Evolutionary conservation across 2,113 vertebrate genomes (phyloP).

Genomic region (Albula glossodonta): DNA sequence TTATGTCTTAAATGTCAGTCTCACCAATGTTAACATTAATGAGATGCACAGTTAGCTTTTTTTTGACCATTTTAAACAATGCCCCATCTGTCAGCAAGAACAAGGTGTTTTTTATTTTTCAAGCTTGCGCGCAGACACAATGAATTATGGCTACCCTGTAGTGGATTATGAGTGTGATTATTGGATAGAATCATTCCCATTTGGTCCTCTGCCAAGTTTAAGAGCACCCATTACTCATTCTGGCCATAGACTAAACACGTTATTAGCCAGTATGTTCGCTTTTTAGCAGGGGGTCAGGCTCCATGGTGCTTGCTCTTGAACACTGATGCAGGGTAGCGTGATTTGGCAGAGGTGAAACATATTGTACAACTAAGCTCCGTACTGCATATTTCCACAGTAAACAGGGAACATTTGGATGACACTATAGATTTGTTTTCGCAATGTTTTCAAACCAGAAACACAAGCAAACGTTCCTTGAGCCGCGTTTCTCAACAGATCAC

Average conservation of each 20-base stretch:
- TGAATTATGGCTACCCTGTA: not conserved
- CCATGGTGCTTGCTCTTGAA: not conserved
- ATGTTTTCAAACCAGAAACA: not conserved
- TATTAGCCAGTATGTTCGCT: not conserved
- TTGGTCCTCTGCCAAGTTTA: constrained; percentile 21
- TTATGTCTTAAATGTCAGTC: not conserved
- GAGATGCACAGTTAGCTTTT: not conserved
- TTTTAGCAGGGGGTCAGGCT: not conserved
- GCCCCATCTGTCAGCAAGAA: not conserved
- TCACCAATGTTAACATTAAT: not conserved
- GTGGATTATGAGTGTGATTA: constrained; percentile 17
- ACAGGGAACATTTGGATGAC: not conserved
- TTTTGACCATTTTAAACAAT: not conserved
- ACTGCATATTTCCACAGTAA: not conserved
- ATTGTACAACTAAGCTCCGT: not conserved
- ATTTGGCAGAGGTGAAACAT: not conserved
- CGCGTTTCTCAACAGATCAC: not conserved
- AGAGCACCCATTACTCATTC: constrained; percentile 27
- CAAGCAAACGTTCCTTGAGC: not conserved
- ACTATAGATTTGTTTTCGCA: not conserved
- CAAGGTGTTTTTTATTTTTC: not conserved
- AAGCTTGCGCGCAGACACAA: not conserved
- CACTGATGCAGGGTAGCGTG: not conserved
- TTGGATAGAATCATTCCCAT: constrained; percentile 9
- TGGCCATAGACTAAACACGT: constrained; percentile 28